Evolutionary conservation across 2,888 invertebrate genomes (phyloP).

Genomic region (Xestia c-nigrum): DNA sequence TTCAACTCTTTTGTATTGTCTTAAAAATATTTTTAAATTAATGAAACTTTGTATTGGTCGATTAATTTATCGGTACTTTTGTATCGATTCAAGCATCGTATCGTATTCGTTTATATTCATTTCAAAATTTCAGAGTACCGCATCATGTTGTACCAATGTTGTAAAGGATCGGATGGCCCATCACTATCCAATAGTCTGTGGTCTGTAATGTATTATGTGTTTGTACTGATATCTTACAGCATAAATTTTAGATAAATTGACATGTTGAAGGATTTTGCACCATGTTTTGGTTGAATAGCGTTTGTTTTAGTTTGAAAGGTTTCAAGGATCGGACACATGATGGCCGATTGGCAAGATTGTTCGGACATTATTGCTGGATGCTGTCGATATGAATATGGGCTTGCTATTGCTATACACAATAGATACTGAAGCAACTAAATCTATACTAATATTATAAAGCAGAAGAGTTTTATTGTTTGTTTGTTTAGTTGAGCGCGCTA

Average conservation of each 20-base stretch:
- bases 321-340: constrained; percentile 32
- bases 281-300: constrained; percentile 12
- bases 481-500: too few species aligned
- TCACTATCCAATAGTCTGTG: constrained; percentile 36
- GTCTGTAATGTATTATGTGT: constrained; percentile 63
- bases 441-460: too few species aligned
- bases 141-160: background rate
- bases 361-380: constrained; percentile 48
- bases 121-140: background rate
- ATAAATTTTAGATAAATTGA: constrained; percentile 55
- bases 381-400: constrained; percentile 20
- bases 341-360: constrained; percentile 58
- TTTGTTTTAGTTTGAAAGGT: constrained; percentile 13
- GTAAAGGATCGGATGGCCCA: too few species aligned
- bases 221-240: constrained; percentile 59
- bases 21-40: background rate
- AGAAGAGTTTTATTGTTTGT: too few species aligned
- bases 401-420: background rate
- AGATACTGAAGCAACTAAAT: background rate
- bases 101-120: background rate
- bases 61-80: background rate
- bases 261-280: constrained; percentile 26
- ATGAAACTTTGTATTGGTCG: background rate
- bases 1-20: background rate
- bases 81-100: background rate